Evolutionary conservation across 2,113 vertebrate species (phyloP), one percentile per base, ranked within the genome.

Genomic region (Pterophyllum scalare): DNA sequence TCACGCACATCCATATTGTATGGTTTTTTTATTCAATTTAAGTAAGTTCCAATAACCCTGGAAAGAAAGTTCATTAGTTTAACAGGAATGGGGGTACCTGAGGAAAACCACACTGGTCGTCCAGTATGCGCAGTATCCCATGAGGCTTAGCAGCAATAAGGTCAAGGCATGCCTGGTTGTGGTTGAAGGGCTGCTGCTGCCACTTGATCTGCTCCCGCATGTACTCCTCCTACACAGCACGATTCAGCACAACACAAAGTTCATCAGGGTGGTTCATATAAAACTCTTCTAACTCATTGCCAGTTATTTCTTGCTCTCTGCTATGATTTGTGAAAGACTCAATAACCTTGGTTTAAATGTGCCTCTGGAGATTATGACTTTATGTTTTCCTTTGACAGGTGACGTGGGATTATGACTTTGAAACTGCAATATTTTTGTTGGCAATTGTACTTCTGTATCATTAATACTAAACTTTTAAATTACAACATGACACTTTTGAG

Each of bases 41-140:
- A 70, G 46, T 4, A 2, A 76, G 38, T 77, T 59, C 43, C 31
- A 11, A 14, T 35, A 28, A 19, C n/a, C 26, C n/a, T n/a, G 9
- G 15, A 35, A 59, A 43, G 72, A 61, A 26, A 20, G 13, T 60
- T 82, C 26, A 26, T 82, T 33, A 26, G 22, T 67, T 72, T 49
- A 17, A 24, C 24, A 60, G 43, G 43, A 52, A 72, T 59, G 19
- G 20, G 40, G 12, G 6, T 88, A 99, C 98, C 97, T 99, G 98
- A 5, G 98, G 98, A 75, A 99, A 99, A 77, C 96, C 92, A 40
- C 98, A 98, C 94, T 99, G 98, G 90, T 99, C 98, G 2, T 99
- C 98, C 0, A 99, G 96, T 81, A 99, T 98, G 38, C 97, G 96
- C 10, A 99, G 95, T 84, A 99, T 98, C 87, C 98, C 98, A 0